A percentile compares a stretch with the other conserved stretches of the same genome.
Evolutionary conservation across 2,888 invertebrate genomes (phyloP).

Genomic region (Eustalomyia histrio): DNA sequence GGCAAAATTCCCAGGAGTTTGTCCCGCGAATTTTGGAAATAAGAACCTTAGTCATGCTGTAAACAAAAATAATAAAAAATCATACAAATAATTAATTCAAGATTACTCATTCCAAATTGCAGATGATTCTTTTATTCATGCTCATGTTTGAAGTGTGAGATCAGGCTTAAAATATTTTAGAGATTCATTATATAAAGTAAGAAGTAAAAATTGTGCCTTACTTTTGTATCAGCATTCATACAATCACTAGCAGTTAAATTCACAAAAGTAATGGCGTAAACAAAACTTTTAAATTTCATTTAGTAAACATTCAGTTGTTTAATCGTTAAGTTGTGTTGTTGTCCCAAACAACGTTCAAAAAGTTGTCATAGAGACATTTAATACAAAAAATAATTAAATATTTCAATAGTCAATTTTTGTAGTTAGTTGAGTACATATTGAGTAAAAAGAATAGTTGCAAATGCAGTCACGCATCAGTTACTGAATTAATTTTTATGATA

Average conservation of each 20-base stretch:
- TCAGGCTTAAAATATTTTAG: neutral
- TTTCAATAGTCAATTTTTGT: constrained; percentile 9
- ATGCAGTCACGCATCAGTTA: neutral
- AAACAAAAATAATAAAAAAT: no score
- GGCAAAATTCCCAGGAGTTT: no score
- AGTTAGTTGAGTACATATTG: neutral
- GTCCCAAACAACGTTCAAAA: constrained; percentile 57
- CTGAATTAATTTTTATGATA: neutral
- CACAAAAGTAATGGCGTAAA: constrained; percentile 49
- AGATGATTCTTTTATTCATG: neutral
- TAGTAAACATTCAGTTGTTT: constrained; percentile 74
- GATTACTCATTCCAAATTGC: neutral
- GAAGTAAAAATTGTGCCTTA: neutral
- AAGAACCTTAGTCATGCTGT: no score
- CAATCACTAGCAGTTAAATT: constrained; percentile 41
- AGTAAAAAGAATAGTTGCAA: neutral
- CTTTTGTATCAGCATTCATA: neutral
- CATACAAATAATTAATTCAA: no score
- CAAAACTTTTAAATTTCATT: constrained; percentile 59
- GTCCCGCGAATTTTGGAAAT: no score
- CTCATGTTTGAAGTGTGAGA: neutral
- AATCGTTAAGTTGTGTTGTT: constrained; percentile 75
- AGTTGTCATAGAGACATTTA: constrained; percentile 57
- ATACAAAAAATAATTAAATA: constrained; percentile 45
- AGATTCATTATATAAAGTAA: neutral